Percentiles rank a stretch among this genome's conserved stretches.
phyloP scores from a whole-genome alignment of 2,113 vertebrate genomes.

The Turdus rufiventris region DNA sequence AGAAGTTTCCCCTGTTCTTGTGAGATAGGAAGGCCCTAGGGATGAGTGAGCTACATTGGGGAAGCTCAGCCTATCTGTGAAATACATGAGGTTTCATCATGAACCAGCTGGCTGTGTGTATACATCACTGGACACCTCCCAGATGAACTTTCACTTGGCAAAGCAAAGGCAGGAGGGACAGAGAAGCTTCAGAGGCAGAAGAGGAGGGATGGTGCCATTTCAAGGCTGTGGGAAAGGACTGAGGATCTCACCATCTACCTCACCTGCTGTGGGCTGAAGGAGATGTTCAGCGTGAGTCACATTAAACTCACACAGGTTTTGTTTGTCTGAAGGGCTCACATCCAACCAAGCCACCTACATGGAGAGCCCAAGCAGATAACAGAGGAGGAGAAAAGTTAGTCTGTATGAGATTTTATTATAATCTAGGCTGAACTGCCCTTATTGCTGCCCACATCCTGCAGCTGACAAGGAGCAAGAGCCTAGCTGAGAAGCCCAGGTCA shows the following conservation, averaged over 20 bases:
- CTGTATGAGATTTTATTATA: background rate
- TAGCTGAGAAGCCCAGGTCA: background rate
- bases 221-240: background rate
- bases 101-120: background rate
- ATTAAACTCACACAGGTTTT: background rate
- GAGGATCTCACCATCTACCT: background rate
- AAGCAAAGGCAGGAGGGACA: background rate
- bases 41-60: rapidly evolving
- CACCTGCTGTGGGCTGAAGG: rapidly evolving
- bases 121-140: background rate
- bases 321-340: background rate
- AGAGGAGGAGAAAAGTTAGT: background rate
- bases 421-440: background rate
- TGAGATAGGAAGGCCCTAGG: background rate
- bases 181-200: background rate
- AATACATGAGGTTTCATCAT: background rate
- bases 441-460: background rate
- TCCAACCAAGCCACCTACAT: background rate
- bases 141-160: background rate
- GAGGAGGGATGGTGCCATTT: background rate
- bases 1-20: background rate
- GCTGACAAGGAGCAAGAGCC: background rate
- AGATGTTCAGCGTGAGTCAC: rapidly evolving
- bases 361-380: background rate
- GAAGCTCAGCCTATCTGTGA: background rate